Evolutionary conservation across 2,113 vertebrate species (phyloP), one percentile per base, ranked within the genome.

Genomic region (Epinephelus cyanopodus): DNA sequence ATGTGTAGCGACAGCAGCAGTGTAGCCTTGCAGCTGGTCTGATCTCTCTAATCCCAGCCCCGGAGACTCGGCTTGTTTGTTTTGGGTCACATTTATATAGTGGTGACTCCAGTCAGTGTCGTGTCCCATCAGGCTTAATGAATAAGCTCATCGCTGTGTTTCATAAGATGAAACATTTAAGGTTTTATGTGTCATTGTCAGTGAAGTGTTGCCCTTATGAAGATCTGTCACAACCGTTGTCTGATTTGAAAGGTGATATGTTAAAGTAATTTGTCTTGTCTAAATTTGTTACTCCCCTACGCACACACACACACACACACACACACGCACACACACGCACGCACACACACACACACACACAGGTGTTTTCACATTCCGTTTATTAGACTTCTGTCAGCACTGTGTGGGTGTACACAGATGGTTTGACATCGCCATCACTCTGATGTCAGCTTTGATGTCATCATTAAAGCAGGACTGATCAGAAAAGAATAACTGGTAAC

Each of bases 21-120:
- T 74, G 82, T 21, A 63, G 87, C 71, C 85, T 72, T 89, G 70
- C 88, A 92, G 79, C 88, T 90, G 92, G 87, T 84, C 87, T 82
- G 76, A 81, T 78, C 84, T 71, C 81, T 82, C 56, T 90, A 89
- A 93, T 89, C 89, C 81, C 11, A 17, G 78, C 81, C 56, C 67
- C 45, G 48, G 87, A 88, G 82, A 72, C 77, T 81, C 21, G 5
- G 45, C 73, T 77, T 78, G 72, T 77, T 73, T 81, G 70, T 83
- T 87, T 76, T 81, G 52, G 65, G 68, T 83, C 65, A 62, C 54
- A 79, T 86, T 85, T 64, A 42, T 83, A 62, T 29, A 70, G 79
- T 37, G 12, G 70, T 61, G 50, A 27, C 58, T 85, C 65, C 47
- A 0, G 60, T 76, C 65, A 58, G 79, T 70, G 42, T 74, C 25